These are phyloP conservation scores for Amblyopsis hoosieri DNA, from an alignment of 2,797 vertebrate genomes.

Conservation along the genomic window DNA sequence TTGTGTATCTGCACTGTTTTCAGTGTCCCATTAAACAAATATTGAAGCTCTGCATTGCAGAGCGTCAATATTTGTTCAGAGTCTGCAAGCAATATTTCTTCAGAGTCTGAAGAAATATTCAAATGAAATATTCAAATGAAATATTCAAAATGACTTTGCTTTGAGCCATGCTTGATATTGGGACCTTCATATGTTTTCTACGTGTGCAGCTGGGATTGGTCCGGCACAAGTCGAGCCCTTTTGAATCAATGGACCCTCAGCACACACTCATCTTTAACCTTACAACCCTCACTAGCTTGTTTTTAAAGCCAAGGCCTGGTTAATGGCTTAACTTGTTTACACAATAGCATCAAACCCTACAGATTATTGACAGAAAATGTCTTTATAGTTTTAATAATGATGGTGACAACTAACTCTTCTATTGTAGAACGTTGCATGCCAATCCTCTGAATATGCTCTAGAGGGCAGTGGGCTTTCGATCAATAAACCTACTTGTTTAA, in stretches of 20 bases:
- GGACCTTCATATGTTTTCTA: neutral
- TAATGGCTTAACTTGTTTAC: slow-evolving; percentile 8
- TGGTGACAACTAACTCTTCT: neutral
- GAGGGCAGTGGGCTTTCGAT: slow-evolving; percentile 39
- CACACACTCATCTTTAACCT: slow-evolving; percentile 24
- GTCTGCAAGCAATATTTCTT: too few species aligned
- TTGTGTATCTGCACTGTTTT: too few species aligned
- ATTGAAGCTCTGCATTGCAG: too few species aligned
- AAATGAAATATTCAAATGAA: too few species aligned
- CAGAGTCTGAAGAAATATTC: too few species aligned
- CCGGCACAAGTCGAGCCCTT: neutral
- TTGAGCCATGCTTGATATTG: too few species aligned
- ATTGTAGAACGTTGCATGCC: neutral
- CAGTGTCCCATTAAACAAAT: too few species aligned
- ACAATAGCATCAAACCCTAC: neutral
- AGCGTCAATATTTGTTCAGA: too few species aligned
- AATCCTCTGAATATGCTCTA: slow-evolving; percentile 27
- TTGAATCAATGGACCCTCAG: slow-evolving; percentile 19
- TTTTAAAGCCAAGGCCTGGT: slow-evolving; percentile 8
- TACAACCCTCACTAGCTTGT: slow-evolving; percentile 3
- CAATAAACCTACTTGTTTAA: too few species aligned
- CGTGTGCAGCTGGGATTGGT: neutral
- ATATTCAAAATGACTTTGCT: too few species aligned
- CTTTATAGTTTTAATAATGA: neutral
- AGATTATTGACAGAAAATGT: neutral